A percentile compares a stretch with the other conserved stretches of the same genome.
Conservation (phyloP, 1,140 invertebrate genomes). For the Pseudomyrmex gracilis region DNA sequence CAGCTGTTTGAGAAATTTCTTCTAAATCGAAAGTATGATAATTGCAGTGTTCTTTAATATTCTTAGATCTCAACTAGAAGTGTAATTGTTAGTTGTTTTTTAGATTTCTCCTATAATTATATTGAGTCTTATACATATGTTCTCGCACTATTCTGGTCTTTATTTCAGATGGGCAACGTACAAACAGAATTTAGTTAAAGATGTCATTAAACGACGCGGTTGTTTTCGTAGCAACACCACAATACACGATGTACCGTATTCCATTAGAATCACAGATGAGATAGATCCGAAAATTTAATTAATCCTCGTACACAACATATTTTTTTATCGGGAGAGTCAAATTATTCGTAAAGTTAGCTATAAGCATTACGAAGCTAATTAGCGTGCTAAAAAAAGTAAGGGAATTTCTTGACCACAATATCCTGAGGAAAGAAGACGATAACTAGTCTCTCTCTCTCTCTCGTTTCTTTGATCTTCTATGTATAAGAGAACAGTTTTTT, state of each 20-base stretch:
- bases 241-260: constrained; percentile 88
- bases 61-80: too few relatives aligned
- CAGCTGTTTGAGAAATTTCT: constrained; percentile 86
- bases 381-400: too few relatives aligned
- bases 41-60: not conserved
- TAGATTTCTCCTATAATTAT: constrained; percentile 1
- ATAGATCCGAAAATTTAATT: constrained; percentile 55
- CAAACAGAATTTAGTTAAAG: constrained; percentile 84
- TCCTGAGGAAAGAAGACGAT: too few relatives aligned
- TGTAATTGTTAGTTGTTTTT: too few relatives aligned
- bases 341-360: too few relatives aligned
- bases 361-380: too few relatives aligned
- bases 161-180: constrained; percentile 85
- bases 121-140: not conserved
- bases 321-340: too few relatives aligned
- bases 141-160: constrained; percentile 22
- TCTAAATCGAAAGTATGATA: constrained; percentile 80
- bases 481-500: too few relatives aligned
- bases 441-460: too few relatives aligned
- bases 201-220: constrained; percentile 82
- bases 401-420: too few relatives aligned
- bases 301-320: not conserved
- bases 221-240: constrained; percentile 85
- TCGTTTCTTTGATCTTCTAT: too few relatives aligned
- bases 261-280: constrained; percentile 86